These are phyloP conservation scores for Brachyhypopomus occidentalis DNA, from an alignment of 2,113 vertebrate genomes.

Conservation along the genomic window DNA sequence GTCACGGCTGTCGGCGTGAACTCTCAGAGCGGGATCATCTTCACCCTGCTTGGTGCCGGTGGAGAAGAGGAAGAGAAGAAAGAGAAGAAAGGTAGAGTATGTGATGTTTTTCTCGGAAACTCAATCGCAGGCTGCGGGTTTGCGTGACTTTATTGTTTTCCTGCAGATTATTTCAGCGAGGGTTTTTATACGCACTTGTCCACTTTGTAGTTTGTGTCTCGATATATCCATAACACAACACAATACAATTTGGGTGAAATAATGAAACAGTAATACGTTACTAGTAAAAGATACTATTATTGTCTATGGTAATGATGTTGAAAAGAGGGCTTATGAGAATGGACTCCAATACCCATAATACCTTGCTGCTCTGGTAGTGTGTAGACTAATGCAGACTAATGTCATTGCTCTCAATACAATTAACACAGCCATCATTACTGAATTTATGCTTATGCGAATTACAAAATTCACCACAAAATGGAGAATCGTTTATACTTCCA, in stretches of 20 bases:
- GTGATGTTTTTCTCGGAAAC: background rate
- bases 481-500: no score
- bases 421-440: background rate
- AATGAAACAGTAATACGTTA: no score
- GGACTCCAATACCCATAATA: no score
- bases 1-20: constrained; percentile 96
- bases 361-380: no score
- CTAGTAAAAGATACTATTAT: no score
- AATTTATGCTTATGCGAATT: no score
- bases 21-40: constrained; percentile 98
- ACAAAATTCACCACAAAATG: no score
- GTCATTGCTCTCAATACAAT: background rate
- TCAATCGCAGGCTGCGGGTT: background rate
- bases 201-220: no score
- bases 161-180: background rate
- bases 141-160: background rate
- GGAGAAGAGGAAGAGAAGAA: constrained; percentile 96
- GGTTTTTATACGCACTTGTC: background rate
- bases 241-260: no score
- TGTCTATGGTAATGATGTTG: no score
- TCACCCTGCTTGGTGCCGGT: constrained; percentile 91
- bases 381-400: background rate
- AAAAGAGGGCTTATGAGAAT: no score
- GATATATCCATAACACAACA: no score
- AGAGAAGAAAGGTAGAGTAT: constrained; percentile 94